Evolutionary conservation across 2,113 vertebrate genomes (phyloP), one percentile per base, ranked within the genome.

Genomic region (Ophthalmolycus amberensis): DNA sequence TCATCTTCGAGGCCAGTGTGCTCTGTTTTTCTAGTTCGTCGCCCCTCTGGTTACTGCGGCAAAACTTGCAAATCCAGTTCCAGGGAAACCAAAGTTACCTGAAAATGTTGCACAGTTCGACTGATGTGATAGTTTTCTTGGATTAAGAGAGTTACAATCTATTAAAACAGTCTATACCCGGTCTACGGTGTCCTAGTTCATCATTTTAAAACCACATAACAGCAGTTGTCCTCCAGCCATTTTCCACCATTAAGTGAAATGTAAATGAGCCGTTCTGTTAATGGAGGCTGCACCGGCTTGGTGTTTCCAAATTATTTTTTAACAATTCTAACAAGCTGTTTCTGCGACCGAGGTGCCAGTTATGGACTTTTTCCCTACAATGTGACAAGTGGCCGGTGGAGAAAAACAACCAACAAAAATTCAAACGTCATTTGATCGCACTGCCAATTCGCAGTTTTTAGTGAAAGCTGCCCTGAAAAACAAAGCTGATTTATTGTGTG

Each of bases 251-350:
- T 83, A 80, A 85, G 68, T 38, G 20, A 82, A 71, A 86, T 82
- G 84, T 83, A 87, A 93, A 88, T 82, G 84, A 85, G 67, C 76
- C 80, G 34, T 89, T 87, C 66, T 77, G 85, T 86, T 85, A 83
- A 86, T 75, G 83, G 81, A 81, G 52, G 54, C 79, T 74, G 66
- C 78, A 77, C 62, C 54, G 38, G 70, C 59, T 60, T 72, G 46
- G 52, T 75, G 83, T 91, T 88, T 83, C 88, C 79, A 88, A 89
- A 84, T 91, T 29, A 77, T 88, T 88, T 89, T 89, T 85, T 84
- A 86, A 81, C 81, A 88, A 72, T 56, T 42, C 89, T 90, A 89
- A 85, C 67, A 90, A 88, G 82, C 82, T 83, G 77, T 87, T 89
- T 86, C 83, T 82, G 71, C 0, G 14, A 85, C 71, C 8, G 62